Percentiles rank a stretch among this genome's conserved stretches.
These are phyloP conservation scores for Drosophila eugracilis DNA, from an alignment of 1,140 invertebrate species.

Conservation along the genomic window DNA sequence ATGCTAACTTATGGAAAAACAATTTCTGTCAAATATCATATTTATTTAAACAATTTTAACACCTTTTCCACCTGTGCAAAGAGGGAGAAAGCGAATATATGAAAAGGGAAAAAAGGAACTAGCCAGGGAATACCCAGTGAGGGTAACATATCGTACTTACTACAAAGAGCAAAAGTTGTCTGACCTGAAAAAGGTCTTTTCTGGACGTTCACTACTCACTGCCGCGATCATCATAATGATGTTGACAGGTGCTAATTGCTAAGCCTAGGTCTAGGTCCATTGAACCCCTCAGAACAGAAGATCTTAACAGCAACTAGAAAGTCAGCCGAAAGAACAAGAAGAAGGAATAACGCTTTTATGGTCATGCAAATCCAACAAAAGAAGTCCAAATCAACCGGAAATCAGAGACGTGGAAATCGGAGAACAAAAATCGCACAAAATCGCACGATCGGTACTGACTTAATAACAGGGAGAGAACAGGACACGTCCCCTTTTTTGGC, in stretches of 20 bases:
- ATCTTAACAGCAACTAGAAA: constrained; percentile 25
- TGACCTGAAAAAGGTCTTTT: constrained; percentile 30
- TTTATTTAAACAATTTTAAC: not conserved
- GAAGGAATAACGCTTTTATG: constrained; percentile 20
- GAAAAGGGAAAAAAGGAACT: not conserved
- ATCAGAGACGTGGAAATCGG: not conserved
- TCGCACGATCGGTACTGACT: constrained; percentile 18
- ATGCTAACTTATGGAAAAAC: no score
- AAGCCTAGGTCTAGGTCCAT: constrained; percentile 55
- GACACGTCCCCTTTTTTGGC: constrained; percentile 30
- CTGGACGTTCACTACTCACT: constrained; percentile 6
- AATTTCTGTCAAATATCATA: no score
- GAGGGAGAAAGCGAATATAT: not conserved
- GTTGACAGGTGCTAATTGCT: constrained; percentile 74
- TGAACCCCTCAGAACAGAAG: constrained; percentile 44
- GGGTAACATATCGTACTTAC: constrained; percentile 4
- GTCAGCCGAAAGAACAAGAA: constrained; percentile 10
- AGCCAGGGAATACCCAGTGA: not conserved
- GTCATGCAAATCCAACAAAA: constrained; percentile 38
- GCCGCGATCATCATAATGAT: constrained; percentile 29
- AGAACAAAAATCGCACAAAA: constrained; percentile 26
- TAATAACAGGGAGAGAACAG: constrained; percentile 36
- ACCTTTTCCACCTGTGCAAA: not conserved
- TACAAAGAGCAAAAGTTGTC: constrained; percentile 41
- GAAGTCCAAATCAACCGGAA: constrained; percentile 42